Evolutionary conservation across 2,113 vertebrate genomes (phyloP).

Genomic region (Pantherophis guttatus): DNA sequence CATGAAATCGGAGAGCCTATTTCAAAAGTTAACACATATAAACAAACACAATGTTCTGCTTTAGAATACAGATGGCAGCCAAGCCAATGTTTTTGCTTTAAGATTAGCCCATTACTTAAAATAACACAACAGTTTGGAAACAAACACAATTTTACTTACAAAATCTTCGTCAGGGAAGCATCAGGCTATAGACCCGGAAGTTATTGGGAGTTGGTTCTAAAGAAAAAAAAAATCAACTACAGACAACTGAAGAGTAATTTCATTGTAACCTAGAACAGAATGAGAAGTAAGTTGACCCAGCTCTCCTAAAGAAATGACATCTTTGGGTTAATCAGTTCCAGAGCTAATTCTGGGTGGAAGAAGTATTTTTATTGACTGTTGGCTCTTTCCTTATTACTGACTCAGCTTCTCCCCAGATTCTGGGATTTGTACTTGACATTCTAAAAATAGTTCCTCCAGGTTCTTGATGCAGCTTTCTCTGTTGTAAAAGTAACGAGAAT

Average conservation of each 20-base stretch:
- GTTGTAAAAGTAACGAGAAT: neutral
- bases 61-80: neutral
- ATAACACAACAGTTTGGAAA: neutral
- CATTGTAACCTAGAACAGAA: neutral
- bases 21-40: neutral
- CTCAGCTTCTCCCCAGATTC: neutral
- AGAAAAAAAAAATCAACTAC: neutral
- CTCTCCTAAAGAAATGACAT: neutral
- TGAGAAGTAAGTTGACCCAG: neutral
- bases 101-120: neutral
- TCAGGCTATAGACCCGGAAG: neutral
- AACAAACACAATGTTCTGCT: constrained; percentile 42
- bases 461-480: neutral
- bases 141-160: neutral
- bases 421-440: neutral
- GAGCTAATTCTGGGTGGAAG: neutral
- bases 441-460: neutral
- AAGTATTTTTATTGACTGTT: neutral
- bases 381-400: neutral
- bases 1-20: neutral
- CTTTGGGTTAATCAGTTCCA: neutral
- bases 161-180: neutral
- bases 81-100: constrained; percentile 25
- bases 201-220: neutral
- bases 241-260: neutral